Evolutionary conservation across 2,888 invertebrate species (phyloP).

Genomic region (Epistrophe grossulariae): DNA sequence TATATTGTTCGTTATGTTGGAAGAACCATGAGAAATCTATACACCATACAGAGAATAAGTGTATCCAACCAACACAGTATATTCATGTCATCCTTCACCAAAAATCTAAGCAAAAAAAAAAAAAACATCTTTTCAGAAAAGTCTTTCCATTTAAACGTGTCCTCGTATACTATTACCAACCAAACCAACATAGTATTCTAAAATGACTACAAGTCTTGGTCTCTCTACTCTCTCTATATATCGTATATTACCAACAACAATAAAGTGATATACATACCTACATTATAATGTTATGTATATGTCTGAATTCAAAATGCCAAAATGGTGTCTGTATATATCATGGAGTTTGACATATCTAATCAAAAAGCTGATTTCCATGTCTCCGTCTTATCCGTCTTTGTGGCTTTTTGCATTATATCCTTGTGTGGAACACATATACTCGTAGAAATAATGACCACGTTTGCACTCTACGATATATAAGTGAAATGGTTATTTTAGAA

Average conservation of each 20-base stretch:
- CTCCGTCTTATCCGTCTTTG: slow-evolving; percentile 14
- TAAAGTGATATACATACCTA: too few relatives aligned
- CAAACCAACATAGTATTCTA: not conserved
- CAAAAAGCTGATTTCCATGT: slow-evolving; percentile 47
- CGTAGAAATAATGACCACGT: slow-evolving; percentile 8
- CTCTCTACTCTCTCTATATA: not conserved
- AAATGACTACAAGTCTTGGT: not conserved
- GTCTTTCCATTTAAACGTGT: not conserved
- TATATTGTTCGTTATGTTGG: not conserved
- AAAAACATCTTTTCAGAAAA: not conserved
- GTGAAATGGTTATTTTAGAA: not conserved
- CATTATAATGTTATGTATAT: slow-evolving; percentile 14
- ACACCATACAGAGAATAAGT: not conserved
- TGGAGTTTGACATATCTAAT: slow-evolving; percentile 57
- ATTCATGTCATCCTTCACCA: not conserved
- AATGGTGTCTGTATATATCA: slow-evolving; percentile 41
- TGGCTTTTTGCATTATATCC: not conserved
- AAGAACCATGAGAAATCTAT: not conserved
- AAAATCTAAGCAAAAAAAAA: slow-evolving; percentile 2
- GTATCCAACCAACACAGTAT: not conserved
- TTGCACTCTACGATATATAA: not conserved
- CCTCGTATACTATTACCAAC: not conserved
- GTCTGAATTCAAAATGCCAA: slow-evolving; percentile 9
- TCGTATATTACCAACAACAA: not conserved
- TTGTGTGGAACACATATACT: not conserved